phyloP scores from a whole-genome alignment of 2,888 invertebrate species.

The Alitta virens region DNA sequence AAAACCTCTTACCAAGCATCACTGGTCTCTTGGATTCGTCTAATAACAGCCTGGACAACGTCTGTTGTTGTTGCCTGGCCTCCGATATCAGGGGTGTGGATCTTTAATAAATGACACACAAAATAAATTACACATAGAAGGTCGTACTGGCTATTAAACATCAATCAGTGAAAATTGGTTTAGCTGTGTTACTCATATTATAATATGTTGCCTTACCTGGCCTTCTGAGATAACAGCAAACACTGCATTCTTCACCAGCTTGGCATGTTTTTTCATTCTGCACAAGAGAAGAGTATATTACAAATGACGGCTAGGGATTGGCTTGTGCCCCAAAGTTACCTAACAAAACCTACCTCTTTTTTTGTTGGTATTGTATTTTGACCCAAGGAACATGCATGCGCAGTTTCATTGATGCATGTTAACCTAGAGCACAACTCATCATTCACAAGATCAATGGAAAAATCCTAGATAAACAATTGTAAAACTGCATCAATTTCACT shows the following conservation, averaged over 20 bases:
- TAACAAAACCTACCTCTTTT: too few relatives aligned
- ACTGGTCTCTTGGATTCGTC: not conserved
- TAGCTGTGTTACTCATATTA: too few relatives aligned
- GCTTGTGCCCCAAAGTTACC: too few relatives aligned
- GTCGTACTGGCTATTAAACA: not conserved
- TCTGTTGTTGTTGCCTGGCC: conserved; percentile 15
- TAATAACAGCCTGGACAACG: conserved; percentile 15
- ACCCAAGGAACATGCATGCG: too few relatives aligned
- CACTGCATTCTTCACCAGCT: conserved; percentile 5
- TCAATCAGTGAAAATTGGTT: not conserved
- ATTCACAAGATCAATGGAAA: too few relatives aligned
- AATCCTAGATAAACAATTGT: too few relatives aligned
- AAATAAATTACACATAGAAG: not conserved
- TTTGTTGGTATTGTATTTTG: too few relatives aligned
- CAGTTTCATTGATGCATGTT: too few relatives aligned
- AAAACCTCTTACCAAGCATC: too few relatives aligned
- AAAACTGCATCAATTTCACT: too few relatives aligned
- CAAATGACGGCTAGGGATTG: not conserved
- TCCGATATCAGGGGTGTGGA: conserved; percentile 20
- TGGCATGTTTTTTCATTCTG: conserved; percentile 1
- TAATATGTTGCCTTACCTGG: conserved; percentile 1
- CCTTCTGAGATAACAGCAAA: conserved; percentile 9
- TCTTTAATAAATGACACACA: not conserved
- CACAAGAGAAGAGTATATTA: not conserved
- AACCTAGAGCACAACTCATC: too few relatives aligned